Conservation (phyloP, 1,140 invertebrate species). For the Lepidurus packardi region DNA sequence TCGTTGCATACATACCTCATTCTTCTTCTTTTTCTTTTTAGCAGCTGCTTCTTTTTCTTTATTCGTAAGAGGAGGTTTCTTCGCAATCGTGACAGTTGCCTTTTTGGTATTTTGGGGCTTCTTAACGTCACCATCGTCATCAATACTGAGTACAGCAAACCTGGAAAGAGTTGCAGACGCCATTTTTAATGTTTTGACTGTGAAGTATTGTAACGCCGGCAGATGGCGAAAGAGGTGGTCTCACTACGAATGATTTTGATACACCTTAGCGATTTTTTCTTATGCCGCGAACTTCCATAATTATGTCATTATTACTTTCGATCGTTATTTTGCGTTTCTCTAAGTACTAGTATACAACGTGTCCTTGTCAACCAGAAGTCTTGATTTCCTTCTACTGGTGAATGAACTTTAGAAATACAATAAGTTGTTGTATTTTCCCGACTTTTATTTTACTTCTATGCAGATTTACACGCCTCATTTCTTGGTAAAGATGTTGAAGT, state of each 20-base stretch:
- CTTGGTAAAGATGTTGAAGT: not conserved
- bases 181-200: not conserved
- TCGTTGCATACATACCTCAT: constrained; percentile 37
- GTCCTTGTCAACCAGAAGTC: too few relatives aligned
- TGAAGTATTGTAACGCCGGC: not conserved
- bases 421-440: not conserved
- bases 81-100: constrained; percentile 39
- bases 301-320: too few relatives aligned
- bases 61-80: constrained; percentile 29
- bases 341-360: too few relatives aligned
- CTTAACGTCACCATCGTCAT: constrained; percentile 52
- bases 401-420: not conserved
- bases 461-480: not conserved
- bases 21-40: constrained; percentile 37
- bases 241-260: too few relatives aligned
- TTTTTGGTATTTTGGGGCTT: constrained; percentile 43
- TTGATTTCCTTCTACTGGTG: too few relatives aligned
- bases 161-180: constrained; percentile 44
- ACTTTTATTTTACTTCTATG: constrained; percentile 19
- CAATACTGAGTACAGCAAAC: constrained; percentile 55
- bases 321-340: too few relatives aligned
- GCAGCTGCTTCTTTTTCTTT: constrained; percentile 29
- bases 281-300: too few relatives aligned
- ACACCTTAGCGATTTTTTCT: too few relatives aligned
- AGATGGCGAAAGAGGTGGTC: not conserved